A percentile compares a stretch with the other conserved stretches of the same genome.
Conservation (phyloP, 53 echinoderm and acorn worm genomes). For the Echinometra lucunter region DNA sequence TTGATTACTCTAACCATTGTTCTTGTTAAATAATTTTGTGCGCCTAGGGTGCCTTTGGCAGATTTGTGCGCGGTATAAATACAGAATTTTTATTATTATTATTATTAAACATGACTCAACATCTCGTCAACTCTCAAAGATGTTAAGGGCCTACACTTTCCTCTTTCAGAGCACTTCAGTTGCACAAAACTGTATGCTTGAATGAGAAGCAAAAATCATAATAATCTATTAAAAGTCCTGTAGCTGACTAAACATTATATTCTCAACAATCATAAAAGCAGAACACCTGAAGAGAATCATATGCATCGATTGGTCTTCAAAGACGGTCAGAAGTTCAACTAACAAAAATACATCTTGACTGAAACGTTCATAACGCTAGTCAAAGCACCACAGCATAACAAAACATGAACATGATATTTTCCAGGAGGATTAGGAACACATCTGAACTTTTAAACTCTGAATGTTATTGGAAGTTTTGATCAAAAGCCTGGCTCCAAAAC, state of each 20-base stretch:
- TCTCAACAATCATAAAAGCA: not conserved
- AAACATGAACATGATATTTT: conserved; percentile 42
- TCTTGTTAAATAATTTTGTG: too few relatives aligned
- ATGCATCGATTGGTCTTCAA: conserved; percentile 5
- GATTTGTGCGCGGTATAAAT: too few relatives aligned
- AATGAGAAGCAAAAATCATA: too few relatives aligned
- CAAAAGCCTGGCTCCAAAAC: conserved; percentile 7
- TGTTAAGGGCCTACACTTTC: too few relatives aligned
- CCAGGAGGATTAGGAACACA: not conserved
- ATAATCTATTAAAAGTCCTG: not conserved
- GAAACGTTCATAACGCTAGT: not conserved
- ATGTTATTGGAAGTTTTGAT: not conserved
- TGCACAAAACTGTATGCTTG: too few relatives aligned
- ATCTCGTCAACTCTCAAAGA: too few relatives aligned
- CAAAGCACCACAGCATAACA: not conserved
- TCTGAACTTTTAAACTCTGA: conserved; percentile 53
- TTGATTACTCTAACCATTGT: too few relatives aligned
- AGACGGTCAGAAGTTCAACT: conserved; percentile 32
- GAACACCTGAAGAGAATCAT: conserved; percentile 7
- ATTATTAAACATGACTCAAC: too few relatives aligned
- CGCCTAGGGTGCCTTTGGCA: too few relatives aligned
- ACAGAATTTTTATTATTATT: too few relatives aligned
- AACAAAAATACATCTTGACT: conserved; percentile 17
- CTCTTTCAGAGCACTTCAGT: too few relatives aligned
- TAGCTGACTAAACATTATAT: not conserved